Conservation (phyloP, 2,888 invertebrate genomes). For the Thysanoteuthis rhombus region DNA sequence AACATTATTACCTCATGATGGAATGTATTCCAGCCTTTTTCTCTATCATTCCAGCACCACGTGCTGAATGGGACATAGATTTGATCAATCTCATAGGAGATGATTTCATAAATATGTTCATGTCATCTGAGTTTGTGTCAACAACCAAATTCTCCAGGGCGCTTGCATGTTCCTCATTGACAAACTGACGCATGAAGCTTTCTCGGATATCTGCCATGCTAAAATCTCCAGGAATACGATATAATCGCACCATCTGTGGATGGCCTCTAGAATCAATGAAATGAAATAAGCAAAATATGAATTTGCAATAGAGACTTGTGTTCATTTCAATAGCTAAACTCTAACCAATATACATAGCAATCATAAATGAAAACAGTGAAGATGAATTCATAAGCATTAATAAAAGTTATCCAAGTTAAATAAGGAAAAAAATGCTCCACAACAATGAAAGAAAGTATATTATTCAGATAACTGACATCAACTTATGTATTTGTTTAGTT, state of each 20-base stretch:
- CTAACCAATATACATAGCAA: no score
- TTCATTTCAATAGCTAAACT: no score
- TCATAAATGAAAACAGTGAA: no score
- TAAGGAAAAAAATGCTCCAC: no score
- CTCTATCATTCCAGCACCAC: constrained; percentile 67
- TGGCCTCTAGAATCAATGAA: constrained; percentile 74
- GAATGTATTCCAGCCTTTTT: constrained; percentile 82
- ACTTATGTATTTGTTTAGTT: no score
- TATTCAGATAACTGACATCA: no score
- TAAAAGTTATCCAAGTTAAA: no score
- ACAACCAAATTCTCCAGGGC: constrained; percentile 56
- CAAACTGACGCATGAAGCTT: constrained; percentile 97
- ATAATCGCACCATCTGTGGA: constrained; percentile 93
- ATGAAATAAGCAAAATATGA: not conserved
- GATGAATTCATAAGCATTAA: no score
- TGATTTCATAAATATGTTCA: constrained; percentile 47
- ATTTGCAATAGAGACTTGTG: no score
- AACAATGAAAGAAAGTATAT: no score
- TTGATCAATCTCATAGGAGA: constrained; percentile 53
- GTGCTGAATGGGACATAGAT: constrained; percentile 45
- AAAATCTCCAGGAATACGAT: constrained; percentile 84
- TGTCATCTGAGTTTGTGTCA: constrained; percentile 45
- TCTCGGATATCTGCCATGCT: constrained; percentile 81
- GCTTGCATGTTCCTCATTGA: constrained; percentile 51
- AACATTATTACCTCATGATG: constrained; percentile 80